Conservation (phyloP, 2,113 vertebrate genomes). For the Coturnix japonica region DNA sequence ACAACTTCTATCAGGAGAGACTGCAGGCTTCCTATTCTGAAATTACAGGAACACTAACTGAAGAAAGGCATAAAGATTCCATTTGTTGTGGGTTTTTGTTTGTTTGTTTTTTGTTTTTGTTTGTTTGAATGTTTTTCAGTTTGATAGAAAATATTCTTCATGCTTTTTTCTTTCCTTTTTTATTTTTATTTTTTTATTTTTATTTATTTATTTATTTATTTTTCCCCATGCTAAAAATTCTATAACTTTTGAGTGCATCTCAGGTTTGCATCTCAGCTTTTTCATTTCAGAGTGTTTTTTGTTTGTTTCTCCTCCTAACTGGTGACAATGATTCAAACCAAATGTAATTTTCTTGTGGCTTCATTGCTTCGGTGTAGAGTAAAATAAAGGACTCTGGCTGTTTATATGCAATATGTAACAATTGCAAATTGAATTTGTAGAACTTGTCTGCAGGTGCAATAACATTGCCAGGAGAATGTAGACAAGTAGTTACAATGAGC, state of each 20-base stretch:
- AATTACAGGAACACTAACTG: background rate
- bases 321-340: conserved; percentile 62
- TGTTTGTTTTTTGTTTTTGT: background rate
- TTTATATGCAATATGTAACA: conserved; percentile 70
- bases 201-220: too few relatives aligned
- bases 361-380: conserved; percentile 68
- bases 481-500: conserved; percentile 18
- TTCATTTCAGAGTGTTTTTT: background rate
- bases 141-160: background rate
- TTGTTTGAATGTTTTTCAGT: background rate
- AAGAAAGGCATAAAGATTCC: background rate
- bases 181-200: too few relatives aligned
- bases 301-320: background rate
- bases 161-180: background rate
- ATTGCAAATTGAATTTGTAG: conserved; percentile 77
- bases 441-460: conserved; percentile 60
- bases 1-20: background rate
- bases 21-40: accelerated
- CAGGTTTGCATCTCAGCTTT: conserved; percentile 27
- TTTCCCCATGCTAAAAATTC: background rate
- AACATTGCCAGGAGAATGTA: conserved; percentile 53
- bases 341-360: conserved; percentile 58
- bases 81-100: background rate
- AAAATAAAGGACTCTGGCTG: conserved; percentile 70
- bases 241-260: background rate